Percentiles rank a stretch among this genome's conserved stretches.
Evolutionary conservation across 2,113 vertebrate species (phyloP).

Genomic region (Acanthisitta chloris): DNA sequence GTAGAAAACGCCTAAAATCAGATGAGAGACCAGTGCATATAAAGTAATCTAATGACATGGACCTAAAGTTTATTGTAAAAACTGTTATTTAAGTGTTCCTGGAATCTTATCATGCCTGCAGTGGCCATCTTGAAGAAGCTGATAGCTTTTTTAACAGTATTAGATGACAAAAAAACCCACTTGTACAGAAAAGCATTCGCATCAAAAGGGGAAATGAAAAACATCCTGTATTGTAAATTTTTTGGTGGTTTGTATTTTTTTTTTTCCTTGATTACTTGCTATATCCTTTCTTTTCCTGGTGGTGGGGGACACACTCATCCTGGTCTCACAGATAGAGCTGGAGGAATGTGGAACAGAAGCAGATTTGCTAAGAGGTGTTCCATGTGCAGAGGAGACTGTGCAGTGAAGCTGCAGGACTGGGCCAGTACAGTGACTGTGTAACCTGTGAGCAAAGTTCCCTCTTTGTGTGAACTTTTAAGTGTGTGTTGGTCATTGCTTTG

Average conservation of each 20-base stretch:
- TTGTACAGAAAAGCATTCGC: constrained; percentile 78
- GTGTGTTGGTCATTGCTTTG: constrained; percentile 44
- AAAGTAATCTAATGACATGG: constrained; percentile 81
- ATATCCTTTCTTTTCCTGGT: constrained; percentile 40
- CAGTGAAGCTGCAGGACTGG: constrained; percentile 43
- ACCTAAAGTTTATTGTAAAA: constrained; percentile 75
- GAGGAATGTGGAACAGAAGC: constrained; percentile 47
- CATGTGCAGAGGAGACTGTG: constrained; percentile 15
- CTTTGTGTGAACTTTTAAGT: constrained; percentile 19
- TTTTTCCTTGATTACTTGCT: constrained; percentile 15
- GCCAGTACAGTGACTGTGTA: neutral
- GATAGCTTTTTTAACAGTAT: constrained; percentile 80
- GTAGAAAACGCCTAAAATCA: constrained; percentile 95
- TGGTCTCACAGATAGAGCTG: constrained; percentile 47
- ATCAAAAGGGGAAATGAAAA: constrained; percentile 66
- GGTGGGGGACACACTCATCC: constrained; percentile 12
- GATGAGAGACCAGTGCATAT: constrained; percentile 93
- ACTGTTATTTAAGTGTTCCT: constrained; percentile 82
- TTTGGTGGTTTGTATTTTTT: neutral
- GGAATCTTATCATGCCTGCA: constrained; percentile 75
- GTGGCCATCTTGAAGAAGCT: constrained; percentile 78
- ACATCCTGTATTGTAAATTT: constrained; percentile 54
- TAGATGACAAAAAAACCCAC: constrained; percentile 71
- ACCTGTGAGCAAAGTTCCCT: constrained; percentile 32
- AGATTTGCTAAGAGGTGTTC: constrained; percentile 32